Evolutionary conservation across 2,113 vertebrate species (phyloP), one percentile per base, ranked within the genome.

Genomic region (Petaurus breviceps): DNA sequence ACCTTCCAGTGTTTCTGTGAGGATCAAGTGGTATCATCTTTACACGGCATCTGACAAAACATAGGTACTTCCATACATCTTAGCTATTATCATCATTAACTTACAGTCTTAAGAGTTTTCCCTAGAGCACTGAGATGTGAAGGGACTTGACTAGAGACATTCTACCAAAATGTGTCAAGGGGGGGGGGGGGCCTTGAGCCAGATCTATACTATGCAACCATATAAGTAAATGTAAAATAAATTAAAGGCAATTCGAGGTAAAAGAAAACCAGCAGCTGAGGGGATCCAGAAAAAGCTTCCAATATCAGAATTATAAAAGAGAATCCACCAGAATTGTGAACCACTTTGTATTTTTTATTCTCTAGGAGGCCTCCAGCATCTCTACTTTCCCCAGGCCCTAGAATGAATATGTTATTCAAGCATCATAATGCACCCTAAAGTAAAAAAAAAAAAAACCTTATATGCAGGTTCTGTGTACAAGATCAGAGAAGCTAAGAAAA

Each of bases 401-500:
- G 53, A 49, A 52, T 50, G 68, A 93, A 37, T 51, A 94, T 84
- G 93, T 95, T n/a, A 96, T 89, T 89, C 61, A 90, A 1, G 26
- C 47, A 28, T 19, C 91, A 89, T 68, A 54, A 12, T 53, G 77
- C 6, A 94, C 12, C 90, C 89, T 26, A 47, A 90, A 90, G 9
- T 50, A 28, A 90, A 25, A 8, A 90, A 77, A n/a, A n/a, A n/a
- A n/a, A n/a, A n/a, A n/a, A n/a, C n/a, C 68, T 77, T 43, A 22
- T 84, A 43, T 84, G 19, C 2, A 90, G 0, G 52, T 8, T 47
- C 92, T 53, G 0, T 96, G 1, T 90, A 11, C 50, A 95, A 96
- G 57, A 93, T 46, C 68, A 96, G 19, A n/a, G 92, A 95, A 51
- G 68, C 26, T 51, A 93, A 94, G 46, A 50, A 93, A 95, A 91